Evolutionary conservation across 2,113 vertebrate genomes (phyloP).

Genomic region (Pteropus alecto): DNA sequence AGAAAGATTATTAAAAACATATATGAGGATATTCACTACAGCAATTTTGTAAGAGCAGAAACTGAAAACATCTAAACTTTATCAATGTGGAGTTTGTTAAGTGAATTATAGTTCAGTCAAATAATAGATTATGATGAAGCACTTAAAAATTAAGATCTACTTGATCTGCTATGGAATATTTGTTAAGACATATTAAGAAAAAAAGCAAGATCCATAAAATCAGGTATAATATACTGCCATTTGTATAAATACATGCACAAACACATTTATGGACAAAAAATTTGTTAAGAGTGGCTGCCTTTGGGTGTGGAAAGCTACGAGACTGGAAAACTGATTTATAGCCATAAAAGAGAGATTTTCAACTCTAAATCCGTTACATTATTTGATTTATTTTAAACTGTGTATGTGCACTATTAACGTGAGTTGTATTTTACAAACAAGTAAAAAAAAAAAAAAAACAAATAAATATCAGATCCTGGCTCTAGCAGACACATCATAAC

Average conservation of each 20-base stretch:
- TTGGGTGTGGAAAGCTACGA: neutral
- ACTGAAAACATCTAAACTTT: slow-evolving; percentile 9
- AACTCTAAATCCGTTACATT: neutral
- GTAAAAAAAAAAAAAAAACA: neutral
- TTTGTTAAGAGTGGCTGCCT: neutral
- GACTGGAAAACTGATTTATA: neutral
- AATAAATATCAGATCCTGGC: neutral
- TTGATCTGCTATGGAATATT: neutral
- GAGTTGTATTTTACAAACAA: neutral
- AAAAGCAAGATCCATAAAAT: neutral
- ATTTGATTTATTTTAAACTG: neutral
- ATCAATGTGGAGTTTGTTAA: neutral
- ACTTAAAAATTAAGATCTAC: neutral
- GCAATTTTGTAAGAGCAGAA: neutral
- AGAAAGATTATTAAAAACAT: neutral
- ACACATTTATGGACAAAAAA: neutral
- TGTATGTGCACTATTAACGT: neutral
- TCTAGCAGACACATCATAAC: neutral
- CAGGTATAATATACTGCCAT: neutral
- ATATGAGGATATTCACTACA: neutral
- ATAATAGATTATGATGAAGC: neutral
- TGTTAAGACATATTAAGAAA: neutral
- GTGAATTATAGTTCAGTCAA: neutral
- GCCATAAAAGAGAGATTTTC: neutral
- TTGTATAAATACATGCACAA: neutral